Evolutionary conservation across 2,113 vertebrate genomes (phyloP).

Genomic region (Phaethon lepturus): DNA sequence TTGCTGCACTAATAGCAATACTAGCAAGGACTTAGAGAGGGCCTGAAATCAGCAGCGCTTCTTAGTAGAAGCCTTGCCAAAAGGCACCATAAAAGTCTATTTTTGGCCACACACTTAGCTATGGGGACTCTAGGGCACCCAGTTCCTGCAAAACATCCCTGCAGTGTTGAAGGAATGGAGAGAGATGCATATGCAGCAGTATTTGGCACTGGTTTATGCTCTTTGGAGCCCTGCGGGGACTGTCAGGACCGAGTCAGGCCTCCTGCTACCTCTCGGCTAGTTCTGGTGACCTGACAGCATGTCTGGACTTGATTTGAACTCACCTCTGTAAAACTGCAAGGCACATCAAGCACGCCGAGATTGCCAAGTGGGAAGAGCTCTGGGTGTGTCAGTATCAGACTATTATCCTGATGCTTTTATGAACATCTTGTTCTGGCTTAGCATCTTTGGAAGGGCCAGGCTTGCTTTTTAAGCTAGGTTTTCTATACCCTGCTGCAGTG

Average conservation of each 20-base stretch:
- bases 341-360: neutral
- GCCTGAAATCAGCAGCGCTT: neutral
- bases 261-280: neutral
- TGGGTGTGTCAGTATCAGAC: neutral
- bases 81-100: neutral
- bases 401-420: neutral
- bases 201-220: neutral
- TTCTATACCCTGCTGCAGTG: neutral
- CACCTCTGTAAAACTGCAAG: neutral
- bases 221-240: neutral
- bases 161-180: neutral
- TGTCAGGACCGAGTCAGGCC: neutral
- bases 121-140: neutral
- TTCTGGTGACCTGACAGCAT: neutral
- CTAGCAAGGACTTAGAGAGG: neutral
- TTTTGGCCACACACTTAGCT: neutral
- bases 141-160: neutral
- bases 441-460: neutral
- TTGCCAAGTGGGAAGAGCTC: neutral
- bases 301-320: constrained; percentile 18
- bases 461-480: neutral
- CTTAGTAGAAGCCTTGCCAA: neutral
- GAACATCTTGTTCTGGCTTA: neutral
- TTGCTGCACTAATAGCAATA: neutral
- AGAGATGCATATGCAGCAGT: neutral